Base-by-base conservation (phyloP, 2,888 invertebrate species). In the Drosophila mulleri region DNA sequence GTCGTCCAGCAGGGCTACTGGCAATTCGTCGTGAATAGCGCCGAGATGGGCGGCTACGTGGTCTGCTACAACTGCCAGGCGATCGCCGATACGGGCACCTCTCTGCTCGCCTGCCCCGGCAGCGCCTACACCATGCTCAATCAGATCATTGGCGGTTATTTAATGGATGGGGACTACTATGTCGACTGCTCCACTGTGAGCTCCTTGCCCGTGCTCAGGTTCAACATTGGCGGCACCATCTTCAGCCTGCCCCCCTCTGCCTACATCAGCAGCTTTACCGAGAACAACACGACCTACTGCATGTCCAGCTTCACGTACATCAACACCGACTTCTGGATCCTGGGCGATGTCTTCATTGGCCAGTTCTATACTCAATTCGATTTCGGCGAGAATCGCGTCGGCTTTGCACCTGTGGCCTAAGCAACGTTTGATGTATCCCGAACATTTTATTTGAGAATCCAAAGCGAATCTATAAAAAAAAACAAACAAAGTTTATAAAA, bases 261-360 rank as follows among this genome's bases (percentile, higher is more conserved):
- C 93, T 99, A 99, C 92, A 94, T 98, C 82, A 70, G 47, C 57
- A 58, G 14, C 29, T 70, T 71, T 41, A 23, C 26, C 8, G 76
- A 82, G 2, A 45, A 95, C 92, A 94, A 96, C 88, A 94, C 96
- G 39, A 56, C 52, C 37, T 68, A 23, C 66, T 99, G 99, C 91
- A 94, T 99, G 87, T 97, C 97, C 85, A 98, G 98, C 66, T 98
- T 99, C 94, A 97, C 58, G 94, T 98, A 64, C 3, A 91, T 98
- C 98, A 94, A 95, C 97, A 82, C 79, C 5, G 74, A 80, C 16
- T 94, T 98, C 86, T 99, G 99, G 99, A 99, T 99, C 93, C 94
- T 99, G 74, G 98, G 98, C 70, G 98, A 99, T 93, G 97, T 98
- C 78, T 99, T 99, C 94, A 97, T 99, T 92, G 98, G 98, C 58